phyloP scores from a whole-genome alignment of 2,113 vertebrate genomes.

The Cyanoderma ruficeps region DNA sequence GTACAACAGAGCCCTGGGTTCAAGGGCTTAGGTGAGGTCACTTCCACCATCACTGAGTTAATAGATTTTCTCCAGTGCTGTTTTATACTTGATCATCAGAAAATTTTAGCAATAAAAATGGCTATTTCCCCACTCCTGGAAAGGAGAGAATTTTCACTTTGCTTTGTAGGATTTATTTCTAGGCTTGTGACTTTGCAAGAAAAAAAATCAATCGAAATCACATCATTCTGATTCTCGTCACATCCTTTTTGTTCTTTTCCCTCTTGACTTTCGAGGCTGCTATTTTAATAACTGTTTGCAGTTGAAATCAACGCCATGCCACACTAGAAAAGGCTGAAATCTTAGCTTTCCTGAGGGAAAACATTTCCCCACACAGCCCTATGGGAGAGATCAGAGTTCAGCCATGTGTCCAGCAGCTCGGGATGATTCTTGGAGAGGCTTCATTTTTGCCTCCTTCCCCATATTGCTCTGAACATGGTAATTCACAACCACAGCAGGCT shows the following conservation, averaged over 20 bases:
- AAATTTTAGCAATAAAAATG: background rate
- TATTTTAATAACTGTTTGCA: conserved; percentile 20
- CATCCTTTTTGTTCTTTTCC: conserved; percentile 15
- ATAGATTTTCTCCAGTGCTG: background rate
- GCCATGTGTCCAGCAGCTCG: background rate
- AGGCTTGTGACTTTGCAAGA: background rate
- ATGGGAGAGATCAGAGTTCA: background rate
- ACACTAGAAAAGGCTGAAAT: conserved; percentile 2
- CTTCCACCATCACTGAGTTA: background rate
- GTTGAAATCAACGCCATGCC: background rate
- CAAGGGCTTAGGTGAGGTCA: background rate
- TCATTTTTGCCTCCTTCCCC: background rate
- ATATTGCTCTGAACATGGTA: background rate
- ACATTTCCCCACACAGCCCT: background rate
- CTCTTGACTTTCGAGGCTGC: background rate
- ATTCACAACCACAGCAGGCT: background rate
- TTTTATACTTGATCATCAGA: background rate
- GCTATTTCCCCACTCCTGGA: background rate
- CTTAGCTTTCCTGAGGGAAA: background rate
- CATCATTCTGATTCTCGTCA: background rate
- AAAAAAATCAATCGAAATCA: background rate
- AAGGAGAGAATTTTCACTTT: background rate
- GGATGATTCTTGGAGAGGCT: background rate
- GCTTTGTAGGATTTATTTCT: background rate
- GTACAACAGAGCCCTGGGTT: background rate